Evolutionary conservation across 1,140 invertebrate genomes (phyloP).

Genomic region (Caenorhabditis briggsae): DNA sequence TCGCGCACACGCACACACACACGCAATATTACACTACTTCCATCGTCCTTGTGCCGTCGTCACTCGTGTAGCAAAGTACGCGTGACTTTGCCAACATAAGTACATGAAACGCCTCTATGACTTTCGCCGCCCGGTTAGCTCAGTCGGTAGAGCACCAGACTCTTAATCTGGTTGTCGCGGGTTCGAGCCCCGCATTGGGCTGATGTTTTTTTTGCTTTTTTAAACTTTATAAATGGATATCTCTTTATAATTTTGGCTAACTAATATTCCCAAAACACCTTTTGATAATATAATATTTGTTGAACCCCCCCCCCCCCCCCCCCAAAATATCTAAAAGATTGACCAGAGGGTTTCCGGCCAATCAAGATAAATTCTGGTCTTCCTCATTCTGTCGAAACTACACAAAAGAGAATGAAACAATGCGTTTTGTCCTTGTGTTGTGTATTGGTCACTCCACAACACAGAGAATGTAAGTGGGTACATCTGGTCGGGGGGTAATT

Average conservation of each 20-base stretch:
- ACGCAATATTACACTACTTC: not conserved
- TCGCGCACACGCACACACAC: not conserved
- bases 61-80: not conserved
- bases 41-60: not conserved
- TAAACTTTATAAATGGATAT: too few relatives aligned
- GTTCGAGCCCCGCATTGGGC: slow-evolving; percentile 77
- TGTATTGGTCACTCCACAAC: not conserved
- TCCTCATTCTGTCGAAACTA: too few relatives aligned
- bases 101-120: not conserved
- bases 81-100: not conserved
- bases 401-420: too few relatives aligned
- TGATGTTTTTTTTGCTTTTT: slow-evolving; percentile 55
- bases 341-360: too few relatives aligned
- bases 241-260: too few relatives aligned
- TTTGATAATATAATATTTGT: too few relatives aligned
- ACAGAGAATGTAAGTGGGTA: not conserved
- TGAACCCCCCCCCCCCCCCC: too few relatives aligned
- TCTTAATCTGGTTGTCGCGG: slow-evolving; percentile 78
- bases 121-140: slow-evolving; percentile 73
- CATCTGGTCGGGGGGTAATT: not conserved
- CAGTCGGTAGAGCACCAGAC: slow-evolving; percentile 78
- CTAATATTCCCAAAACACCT: too few relatives aligned
- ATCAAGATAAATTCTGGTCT: too few relatives aligned
- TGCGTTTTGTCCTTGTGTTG: not conserved
- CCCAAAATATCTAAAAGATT: too few relatives aligned